These are phyloP conservation scores for Myripristis jacobus DNA, from an alignment of 2,797 vertebrate species.

Conservation along the genomic window DNA sequence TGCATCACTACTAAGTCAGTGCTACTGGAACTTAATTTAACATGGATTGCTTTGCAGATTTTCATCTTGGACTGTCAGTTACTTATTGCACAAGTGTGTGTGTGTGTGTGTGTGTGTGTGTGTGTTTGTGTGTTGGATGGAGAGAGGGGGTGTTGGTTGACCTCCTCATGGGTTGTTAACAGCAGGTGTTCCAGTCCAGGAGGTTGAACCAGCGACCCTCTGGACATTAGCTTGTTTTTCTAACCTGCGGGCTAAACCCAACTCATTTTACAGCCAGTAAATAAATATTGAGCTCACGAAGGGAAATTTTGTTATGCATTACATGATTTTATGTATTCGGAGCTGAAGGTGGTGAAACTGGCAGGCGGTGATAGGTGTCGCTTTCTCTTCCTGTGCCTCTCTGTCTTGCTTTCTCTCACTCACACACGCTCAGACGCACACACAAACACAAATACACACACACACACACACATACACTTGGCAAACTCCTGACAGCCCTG, in stretches of 20 bases:
- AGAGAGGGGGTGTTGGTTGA: too few relatives aligned
- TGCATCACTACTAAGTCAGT: conserved; percentile 62
- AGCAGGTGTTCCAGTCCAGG: background rate
- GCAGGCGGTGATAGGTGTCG: conserved; percentile 29
- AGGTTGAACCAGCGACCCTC: conserved; percentile 24
- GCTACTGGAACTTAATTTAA: conserved; percentile 66
- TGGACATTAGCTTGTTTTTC: background rate
- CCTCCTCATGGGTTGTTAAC: conserved; percentile 21
- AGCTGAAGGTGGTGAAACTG: conserved; percentile 35
- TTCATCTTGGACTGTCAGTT: conserved; percentile 10
- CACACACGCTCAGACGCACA: background rate
- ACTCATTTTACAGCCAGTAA: background rate
- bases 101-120: background rate
- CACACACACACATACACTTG: background rate
- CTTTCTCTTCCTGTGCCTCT: conserved; percentile 37
- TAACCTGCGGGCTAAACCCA: background rate
- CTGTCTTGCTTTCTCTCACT: background rate
- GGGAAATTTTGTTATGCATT: conserved; percentile 31
- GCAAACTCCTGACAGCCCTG: conserved; percentile 18
- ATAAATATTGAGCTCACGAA: conserved; percentile 39
- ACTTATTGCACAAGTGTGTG: conserved; percentile 28
- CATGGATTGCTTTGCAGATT: conserved; percentile 48
- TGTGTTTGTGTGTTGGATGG: conserved; percentile 19
- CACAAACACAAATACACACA: conserved; percentile 14
- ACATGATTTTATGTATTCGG: conserved; percentile 26